Base-by-base conservation (phyloP, 53 echinoderm and acorn worm species). In the Paracentrotus lividus region DNA sequence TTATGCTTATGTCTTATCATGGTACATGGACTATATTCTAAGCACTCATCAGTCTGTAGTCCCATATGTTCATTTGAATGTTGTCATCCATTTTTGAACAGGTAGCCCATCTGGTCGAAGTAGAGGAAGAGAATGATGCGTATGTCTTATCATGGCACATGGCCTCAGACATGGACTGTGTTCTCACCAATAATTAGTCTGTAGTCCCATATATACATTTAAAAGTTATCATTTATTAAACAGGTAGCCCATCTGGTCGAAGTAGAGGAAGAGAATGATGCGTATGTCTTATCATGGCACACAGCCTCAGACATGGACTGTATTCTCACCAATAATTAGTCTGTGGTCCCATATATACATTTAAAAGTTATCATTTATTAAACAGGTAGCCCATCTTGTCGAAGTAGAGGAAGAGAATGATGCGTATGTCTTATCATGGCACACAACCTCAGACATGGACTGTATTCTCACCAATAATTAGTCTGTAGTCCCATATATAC, bases 91-190 rank as follows among this genome's bases (percentile, higher is more conserved):
- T 36, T 84, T 27, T 26, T n/a, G n/a, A n/a, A 44, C 61, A 98
- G 98, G 92, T 98, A 18, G 96, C 94, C 24, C 97, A 98, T 52
- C 84, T 98, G 33, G 96, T 94, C 0, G 94, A 97, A 59, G 94
- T 98, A 26, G 94, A 93, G 23, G 98, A 98, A 88, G 95, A 97
- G 90, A 93, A 90, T 26, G 91, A 95, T 42, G 98, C 98, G 14
- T 93, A 93, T 75, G 96, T 98, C 7, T 72, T 98, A 26, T 98
- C 98, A 13, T 98, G 98, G 98, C 97, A 97, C 87, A 93, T 98
- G 95, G 66, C 75, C 42, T 78, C 96, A 33, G 98, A 98, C 85
- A 96, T 98, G 97, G 98, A 98, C 76, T 98, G 98, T 45, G 96
- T 98, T 10, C 93, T 98, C 32, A 97, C 97, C 32, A 97, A 54